Evolutionary conservation across 2,797 vertebrate genomes (phyloP).

Genomic region (Thaleichthys pacificus): DNA sequence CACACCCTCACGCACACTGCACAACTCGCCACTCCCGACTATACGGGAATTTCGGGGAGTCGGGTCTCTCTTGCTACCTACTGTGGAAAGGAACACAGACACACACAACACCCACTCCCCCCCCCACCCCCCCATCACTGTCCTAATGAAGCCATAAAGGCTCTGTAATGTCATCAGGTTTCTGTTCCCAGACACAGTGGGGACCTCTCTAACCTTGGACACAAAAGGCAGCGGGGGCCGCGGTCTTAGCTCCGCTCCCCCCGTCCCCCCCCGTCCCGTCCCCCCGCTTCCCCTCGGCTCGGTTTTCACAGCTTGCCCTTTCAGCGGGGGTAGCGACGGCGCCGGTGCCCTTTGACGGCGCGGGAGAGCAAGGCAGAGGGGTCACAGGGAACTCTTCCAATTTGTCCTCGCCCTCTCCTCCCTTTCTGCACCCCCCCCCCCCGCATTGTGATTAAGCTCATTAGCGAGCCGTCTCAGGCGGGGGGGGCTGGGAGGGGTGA

Average conservation of each 20-base stretch:
- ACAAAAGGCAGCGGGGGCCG: slow-evolving; percentile 8
- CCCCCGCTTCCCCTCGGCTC: neutral
- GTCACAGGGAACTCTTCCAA: too few relatives aligned
- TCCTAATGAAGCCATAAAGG: slow-evolving; percentile 14
- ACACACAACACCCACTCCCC: neutral
- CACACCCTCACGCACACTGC: neutral
- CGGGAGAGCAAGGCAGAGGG: too few relatives aligned
- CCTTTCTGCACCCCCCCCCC: slow-evolving; percentile 3
- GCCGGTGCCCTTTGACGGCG: too few relatives aligned
- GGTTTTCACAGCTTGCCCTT: too few relatives aligned
- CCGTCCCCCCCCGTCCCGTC: neutral
- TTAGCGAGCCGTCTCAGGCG: slow-evolving; percentile 54
- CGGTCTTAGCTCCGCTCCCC: neutral
- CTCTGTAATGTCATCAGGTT: slow-evolving; percentile 25
- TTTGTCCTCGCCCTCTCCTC: neutral
- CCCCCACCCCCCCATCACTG: neutral
- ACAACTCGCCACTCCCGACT: too few relatives aligned
- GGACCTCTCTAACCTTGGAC: slow-evolving; percentile 29
- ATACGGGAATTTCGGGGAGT: too few relatives aligned
- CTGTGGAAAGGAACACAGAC: neutral
- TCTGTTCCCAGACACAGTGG: slow-evolving; percentile 17
- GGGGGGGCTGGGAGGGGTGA: neutral
- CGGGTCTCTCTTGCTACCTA: too few relatives aligned
- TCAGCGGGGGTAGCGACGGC: too few relatives aligned
- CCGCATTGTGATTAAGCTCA: slow-evolving; percentile 61